Evolutionary conservation across 2,888 invertebrate species (phyloP).

Genomic region (Lasius fuliginosus): DNA sequence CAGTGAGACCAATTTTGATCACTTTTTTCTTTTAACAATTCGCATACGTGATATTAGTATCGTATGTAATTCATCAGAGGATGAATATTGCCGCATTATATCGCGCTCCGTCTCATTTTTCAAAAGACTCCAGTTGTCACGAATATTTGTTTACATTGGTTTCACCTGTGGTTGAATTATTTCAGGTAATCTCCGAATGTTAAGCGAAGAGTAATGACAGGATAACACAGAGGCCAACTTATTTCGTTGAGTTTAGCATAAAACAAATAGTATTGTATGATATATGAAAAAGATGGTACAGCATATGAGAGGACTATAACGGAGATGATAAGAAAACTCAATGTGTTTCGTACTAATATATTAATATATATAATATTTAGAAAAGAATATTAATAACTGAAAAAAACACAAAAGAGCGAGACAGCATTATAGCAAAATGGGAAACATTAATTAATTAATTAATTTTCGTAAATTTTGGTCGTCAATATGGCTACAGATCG

Average conservation of each 20-base stretch:
- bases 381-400: constrained; percentile 5
- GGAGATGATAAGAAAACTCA: no score
- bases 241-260: background rate
- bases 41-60: background rate
- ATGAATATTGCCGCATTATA: constrained; percentile 26
- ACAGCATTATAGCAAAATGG: background rate
- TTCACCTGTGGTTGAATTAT: no score
- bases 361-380: background rate
- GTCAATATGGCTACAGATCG: background rate
- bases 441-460: background rate
- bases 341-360: background rate
- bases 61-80: background rate
- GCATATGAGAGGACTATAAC: background rate
- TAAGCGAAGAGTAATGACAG: background rate
- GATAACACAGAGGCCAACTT: background rate
- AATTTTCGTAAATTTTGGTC: constrained; percentile 14
- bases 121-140: no score
- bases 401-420: background rate
- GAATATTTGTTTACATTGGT: no score
- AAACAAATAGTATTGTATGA: constrained; percentile 15
- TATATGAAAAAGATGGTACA: background rate
- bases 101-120: background rate
- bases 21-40: background rate
- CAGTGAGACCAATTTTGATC: no score
- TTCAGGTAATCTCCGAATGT: background rate